Percentiles rank a stretch among this genome's conserved stretches.
Conservation (phyloP, 2,888 invertebrate species). For the Aromia moschata region DNA sequence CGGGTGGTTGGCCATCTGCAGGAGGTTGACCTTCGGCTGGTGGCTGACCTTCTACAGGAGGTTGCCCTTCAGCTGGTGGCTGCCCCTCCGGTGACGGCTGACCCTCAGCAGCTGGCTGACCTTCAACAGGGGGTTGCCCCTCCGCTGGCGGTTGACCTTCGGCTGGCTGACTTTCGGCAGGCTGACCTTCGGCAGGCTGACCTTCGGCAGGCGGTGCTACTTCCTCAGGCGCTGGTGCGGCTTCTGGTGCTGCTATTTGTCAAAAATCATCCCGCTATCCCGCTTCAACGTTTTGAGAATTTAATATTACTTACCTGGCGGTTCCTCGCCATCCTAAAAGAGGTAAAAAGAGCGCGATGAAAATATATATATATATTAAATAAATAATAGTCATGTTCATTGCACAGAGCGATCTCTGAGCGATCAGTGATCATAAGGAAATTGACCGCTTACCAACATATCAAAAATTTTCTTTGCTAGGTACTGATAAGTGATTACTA, state of each 20-base stretch:
- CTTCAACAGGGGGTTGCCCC: constrained; percentile 50
- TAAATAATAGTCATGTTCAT: no score
- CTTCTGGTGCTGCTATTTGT: background rate
- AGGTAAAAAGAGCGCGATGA: constrained; percentile 10
- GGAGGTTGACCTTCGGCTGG: constrained; percentile 56
- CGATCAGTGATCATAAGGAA: no score
- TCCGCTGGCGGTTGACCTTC: constrained; percentile 56
- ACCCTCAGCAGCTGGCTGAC: constrained; percentile 48
- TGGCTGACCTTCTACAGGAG: constrained; percentile 48
- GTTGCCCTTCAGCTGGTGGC: constrained; percentile 49
- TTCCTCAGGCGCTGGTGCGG: constrained; percentile 46
- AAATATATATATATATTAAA: no score
- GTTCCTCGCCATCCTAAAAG: constrained; percentile 46
- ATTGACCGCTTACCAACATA: no score
- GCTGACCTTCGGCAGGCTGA: constrained; percentile 54
- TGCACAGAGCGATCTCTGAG: no score
- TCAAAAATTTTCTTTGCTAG: no score
- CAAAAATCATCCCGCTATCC: background rate
- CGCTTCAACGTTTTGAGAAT: no score
- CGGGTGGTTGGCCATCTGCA: constrained; percentile 35
- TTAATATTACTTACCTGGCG: constrained; percentile 8
- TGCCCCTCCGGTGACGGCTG: constrained; percentile 57
- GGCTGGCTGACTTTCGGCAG: constrained; percentile 53
- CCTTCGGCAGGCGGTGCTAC: constrained; percentile 55
- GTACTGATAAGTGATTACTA: no score